These are phyloP conservation scores for Alectura lathami DNA, from an alignment of 2,113 vertebrate species.

Conservation along the genomic window DNA sequence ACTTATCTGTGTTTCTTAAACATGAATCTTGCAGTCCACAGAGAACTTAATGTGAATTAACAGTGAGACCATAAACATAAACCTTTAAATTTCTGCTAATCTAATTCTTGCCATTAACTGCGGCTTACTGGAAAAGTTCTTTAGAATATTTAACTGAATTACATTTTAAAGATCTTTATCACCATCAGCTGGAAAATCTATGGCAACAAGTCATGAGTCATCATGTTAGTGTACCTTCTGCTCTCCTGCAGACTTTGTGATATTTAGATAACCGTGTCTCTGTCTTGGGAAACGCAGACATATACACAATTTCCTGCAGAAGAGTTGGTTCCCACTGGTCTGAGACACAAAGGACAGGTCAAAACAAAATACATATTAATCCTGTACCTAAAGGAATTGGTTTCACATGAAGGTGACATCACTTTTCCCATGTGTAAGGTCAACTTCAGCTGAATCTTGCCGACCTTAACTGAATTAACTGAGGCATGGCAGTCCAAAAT, in stretches of 20 bases:
- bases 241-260: background rate
- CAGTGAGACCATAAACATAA: background rate
- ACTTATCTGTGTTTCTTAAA: background rate
- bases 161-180: slow-evolving; percentile 34
- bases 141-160: slow-evolving; percentile 56
- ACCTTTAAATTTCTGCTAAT: slow-evolving; percentile 1
- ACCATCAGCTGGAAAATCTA: slow-evolving; percentile 39
- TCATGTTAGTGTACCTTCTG: background rate
- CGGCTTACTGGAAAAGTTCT: slow-evolving; percentile 40
- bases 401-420: background rate
- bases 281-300: background rate
- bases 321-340: background rate
- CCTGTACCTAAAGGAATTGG: background rate
- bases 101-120: background rate
- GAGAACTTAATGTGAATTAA: slow-evolving; percentile 8
- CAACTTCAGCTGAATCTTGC: background rate
- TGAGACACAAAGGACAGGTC: background rate
- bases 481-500: background rate
- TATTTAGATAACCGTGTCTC: background rate
- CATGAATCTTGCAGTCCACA: background rate
- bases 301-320: background rate
- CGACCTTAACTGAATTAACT: background rate
- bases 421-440: rapidly evolving
- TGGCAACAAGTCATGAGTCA: background rate
- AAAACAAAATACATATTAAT: background rate